Conservation (phyloP, 2,888 invertebrate genomes). For the Pristionchus japonicus region DNA sequence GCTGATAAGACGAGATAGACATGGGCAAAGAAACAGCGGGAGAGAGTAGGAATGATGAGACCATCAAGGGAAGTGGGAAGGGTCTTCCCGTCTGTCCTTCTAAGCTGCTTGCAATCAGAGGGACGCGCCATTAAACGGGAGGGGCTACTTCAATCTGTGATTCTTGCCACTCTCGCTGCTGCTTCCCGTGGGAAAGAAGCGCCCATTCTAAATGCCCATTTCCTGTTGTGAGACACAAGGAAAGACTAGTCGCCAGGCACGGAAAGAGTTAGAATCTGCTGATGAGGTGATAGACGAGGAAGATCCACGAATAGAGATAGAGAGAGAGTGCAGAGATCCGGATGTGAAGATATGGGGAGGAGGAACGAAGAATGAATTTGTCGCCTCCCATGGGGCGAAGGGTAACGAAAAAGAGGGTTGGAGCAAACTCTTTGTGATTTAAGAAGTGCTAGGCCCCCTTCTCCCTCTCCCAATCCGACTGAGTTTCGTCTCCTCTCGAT, state of each 20-base stretch:
- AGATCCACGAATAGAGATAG: neutral
- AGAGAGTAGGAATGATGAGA: constrained; percentile 5
- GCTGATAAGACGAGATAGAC: constrained; percentile 16
- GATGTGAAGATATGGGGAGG: neutral
- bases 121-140: constrained; percentile 11
- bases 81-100: neutral
- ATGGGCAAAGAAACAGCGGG: constrained; percentile 17
- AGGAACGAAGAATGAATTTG: constrained; percentile 29
- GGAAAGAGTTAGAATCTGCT: neutral
- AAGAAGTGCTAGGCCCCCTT: constrained; percentile 12
- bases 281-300: neutral
- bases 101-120: constrained; percentile 28
- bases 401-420: constrained; percentile 12
- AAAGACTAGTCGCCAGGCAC: neutral
- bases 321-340: constrained; percentile 14
- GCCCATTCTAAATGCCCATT: constrained; percentile 42
- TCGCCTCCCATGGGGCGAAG: constrained; percentile 29
- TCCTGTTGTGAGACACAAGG: constrained; percentile 30
- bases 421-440: constrained; percentile 41
- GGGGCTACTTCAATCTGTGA: constrained; percentile 37
- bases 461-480: neutral
- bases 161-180: neutral
- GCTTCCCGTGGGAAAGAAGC: constrained; percentile 28
- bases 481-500: constrained; percentile 32
- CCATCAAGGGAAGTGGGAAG: constrained; percentile 4